Evolutionary conservation across 2,888 invertebrate species (phyloP).

Genomic region (Drosophila stalkeri): DNA sequence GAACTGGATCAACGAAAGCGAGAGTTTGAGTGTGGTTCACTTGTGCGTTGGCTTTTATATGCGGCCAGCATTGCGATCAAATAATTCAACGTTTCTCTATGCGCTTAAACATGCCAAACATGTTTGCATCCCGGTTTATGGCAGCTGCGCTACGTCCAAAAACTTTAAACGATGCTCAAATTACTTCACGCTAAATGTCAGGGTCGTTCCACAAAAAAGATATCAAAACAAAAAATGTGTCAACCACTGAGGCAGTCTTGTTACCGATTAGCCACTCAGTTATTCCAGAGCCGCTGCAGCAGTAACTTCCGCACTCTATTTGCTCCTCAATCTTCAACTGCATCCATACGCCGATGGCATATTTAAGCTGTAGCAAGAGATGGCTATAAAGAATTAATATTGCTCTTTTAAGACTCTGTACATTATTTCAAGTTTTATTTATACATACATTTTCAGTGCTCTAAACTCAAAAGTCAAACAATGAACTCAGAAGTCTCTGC

Average conservation of each 20-base stretch:
- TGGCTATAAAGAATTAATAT: neutral
- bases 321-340: slow-evolving; percentile 18
- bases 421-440: neutral
- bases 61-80: slow-evolving; percentile 39
- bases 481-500: slow-evolving; percentile 9
- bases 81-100: slow-evolving; percentile 28
- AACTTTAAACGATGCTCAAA: slow-evolving; percentile 58
- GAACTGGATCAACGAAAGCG: slow-evolving; percentile 53
- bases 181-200: slow-evolving; percentile 76
- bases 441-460: neutral
- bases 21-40: slow-evolving; percentile 57
- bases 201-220: slow-evolving; percentile 54
- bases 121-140: slow-evolving; percentile 82
- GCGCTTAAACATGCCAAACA: slow-evolving; percentile 82
- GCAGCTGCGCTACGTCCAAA: slow-evolving; percentile 51
- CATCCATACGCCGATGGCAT: neutral
- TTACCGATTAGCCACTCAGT: slow-evolving; percentile 10
- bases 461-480: slow-evolving; percentile 18
- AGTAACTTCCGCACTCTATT: slow-evolving; percentile 36
- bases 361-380: neutral
- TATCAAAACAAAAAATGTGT: slow-evolving; percentile 50
- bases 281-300: slow-evolving; percentile 33
- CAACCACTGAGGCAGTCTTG: slow-evolving; percentile 31
- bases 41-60: slow-evolving; percentile 75
- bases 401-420: slow-evolving; percentile 1